Base-by-base conservation (phyloP, 2,888 invertebrate species). In the Eulithis prunata region DNA sequence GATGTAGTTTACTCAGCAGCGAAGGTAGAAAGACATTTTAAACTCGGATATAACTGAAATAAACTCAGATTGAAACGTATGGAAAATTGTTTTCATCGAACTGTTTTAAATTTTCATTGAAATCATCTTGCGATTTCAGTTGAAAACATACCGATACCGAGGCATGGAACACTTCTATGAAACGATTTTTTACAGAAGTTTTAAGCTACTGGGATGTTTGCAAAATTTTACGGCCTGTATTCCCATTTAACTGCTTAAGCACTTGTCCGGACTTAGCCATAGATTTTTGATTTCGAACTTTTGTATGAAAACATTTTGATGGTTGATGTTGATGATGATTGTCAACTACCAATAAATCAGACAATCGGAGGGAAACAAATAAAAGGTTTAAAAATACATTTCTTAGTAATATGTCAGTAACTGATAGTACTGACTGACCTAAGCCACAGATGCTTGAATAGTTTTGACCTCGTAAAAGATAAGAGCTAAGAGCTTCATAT, bases 381-480 rank as follows among this genome's bases (percentile, higher is more conserved):
- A 51, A 11, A 51, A 21, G 41, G 13, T 13, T 53, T 54, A 38
- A 54, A 10, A 54, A 54, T 54, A 54, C 12, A 54, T 10, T 53
- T 54, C 54, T 38, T 38, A 54, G 54, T 14, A 52, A 32, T 38
- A n/a, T 36, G 41, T 41, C 14, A 54, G 8, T 41, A 41, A 54
- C 52, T 52, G 54, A 54, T 54, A 41, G 54, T 54, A 4, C 4
- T 54, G 14, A 4, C 4, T 54, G 14, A 54, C 38, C 54, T 41
- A 8, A 36, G 53, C 38, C 38, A 54, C 54, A 41, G 41, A 38
- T 38, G 14, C 10, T 11, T n/a, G 4, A 54, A 11, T 14, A 54
- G 54, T 53, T 13, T 2, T 57, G 32, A 47, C 57, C 57, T 57
- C 36, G 6, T 21, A 8, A 2, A 47, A 47, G 49, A 49, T 49